Percentiles rank a stretch among this genome's conserved stretches.
Evolutionary conservation across 2,888 invertebrate genomes (phyloP).

Genomic region (Diarsia rubi): DNA sequence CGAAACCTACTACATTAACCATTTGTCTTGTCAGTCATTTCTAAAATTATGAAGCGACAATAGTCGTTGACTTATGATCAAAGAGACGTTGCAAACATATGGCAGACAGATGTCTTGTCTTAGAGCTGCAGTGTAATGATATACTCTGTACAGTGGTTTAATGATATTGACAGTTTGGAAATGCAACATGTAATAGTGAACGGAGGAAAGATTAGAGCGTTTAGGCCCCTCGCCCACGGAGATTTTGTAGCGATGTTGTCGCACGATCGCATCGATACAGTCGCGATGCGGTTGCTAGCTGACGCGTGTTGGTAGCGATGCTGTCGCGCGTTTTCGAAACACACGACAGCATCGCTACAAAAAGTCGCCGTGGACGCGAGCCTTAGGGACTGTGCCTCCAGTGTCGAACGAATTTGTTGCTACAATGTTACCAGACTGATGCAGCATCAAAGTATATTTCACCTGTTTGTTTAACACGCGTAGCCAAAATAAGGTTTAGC

Average conservation of each 20-base stretch:
- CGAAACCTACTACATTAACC: conserved; percentile 39
- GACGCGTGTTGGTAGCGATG: too few species aligned
- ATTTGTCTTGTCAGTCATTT: conserved; percentile 57
- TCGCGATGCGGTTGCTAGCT: too few species aligned
- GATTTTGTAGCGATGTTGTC: too few species aligned
- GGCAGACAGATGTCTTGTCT: conserved; percentile 36
- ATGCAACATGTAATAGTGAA: conserved; percentile 21
- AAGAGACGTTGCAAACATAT: conserved; percentile 19
- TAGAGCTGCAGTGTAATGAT: conserved; percentile 5
- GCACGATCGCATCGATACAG: too few species aligned
- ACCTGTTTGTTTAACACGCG: not conserved
- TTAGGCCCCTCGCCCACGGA: not conserved
- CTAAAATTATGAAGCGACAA: conserved; percentile 56
- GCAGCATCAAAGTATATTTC: not conserved
- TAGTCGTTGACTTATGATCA: conserved; percentile 39
- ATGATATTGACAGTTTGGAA: conserved; percentile 33
- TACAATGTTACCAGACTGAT: not conserved
- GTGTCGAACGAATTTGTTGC: too few species aligned
- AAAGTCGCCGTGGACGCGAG: too few species aligned
- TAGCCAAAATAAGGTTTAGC: too few species aligned
- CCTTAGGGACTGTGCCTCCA: too few species aligned
- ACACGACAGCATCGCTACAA: too few species aligned
- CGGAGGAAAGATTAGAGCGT: conserved; percentile 6
- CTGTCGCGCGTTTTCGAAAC: too few species aligned
- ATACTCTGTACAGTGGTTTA: conserved; percentile 20